A percentile compares a stretch with the other conserved stretches of the same genome.
Conservation (phyloP, 2,113 vertebrate genomes). For the Dicentrarchus labrax region DNA sequence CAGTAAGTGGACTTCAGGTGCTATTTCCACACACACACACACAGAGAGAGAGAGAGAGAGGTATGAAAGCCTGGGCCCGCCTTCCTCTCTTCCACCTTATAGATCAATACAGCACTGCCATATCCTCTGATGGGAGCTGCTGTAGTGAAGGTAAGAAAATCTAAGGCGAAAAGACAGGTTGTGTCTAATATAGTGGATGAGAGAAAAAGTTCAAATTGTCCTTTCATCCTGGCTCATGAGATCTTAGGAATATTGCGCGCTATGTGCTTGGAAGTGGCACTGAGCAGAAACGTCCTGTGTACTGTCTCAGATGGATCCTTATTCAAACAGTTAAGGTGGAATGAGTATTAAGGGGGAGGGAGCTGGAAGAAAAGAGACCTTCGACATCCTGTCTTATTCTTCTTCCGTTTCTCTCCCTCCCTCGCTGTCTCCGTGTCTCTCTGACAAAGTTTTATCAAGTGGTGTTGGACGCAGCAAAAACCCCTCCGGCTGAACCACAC, state of each 20-base stretch:
- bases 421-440: conserved; percentile 65
- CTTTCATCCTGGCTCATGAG: conserved; percentile 77
- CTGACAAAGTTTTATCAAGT: conserved; percentile 86
- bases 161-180: conserved; percentile 76
- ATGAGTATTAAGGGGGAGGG: conserved; percentile 73
- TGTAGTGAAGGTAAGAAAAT: conserved; percentile 74
- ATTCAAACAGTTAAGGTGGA: conserved; percentile 75
- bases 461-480: conserved; percentile 74
- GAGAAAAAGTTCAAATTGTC: conserved; percentile 85
- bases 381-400: conserved; percentile 73
- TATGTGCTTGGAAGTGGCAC: conserved; percentile 67
- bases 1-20: conserved; percentile 79
- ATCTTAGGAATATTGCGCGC: conserved; percentile 68
- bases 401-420: conserved; percentile 58
- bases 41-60: conserved; percentile 26
- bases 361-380: conserved; percentile 69
- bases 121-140: conserved; percentile 81
- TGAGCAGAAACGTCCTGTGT: conserved; percentile 51
- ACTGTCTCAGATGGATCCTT: conserved; percentile 67
- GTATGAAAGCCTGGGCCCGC: conserved; percentile 70
- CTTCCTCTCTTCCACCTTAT: conserved; percentile 74
- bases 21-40: conserved; percentile 59
- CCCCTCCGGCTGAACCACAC: conserved; percentile 84
- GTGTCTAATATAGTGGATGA: conserved; percentile 69
- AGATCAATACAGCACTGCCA: conserved; percentile 81